Base-by-base conservation (phyloP, 2,888 invertebrate species). In the Drosophila prolongata region DNA sequence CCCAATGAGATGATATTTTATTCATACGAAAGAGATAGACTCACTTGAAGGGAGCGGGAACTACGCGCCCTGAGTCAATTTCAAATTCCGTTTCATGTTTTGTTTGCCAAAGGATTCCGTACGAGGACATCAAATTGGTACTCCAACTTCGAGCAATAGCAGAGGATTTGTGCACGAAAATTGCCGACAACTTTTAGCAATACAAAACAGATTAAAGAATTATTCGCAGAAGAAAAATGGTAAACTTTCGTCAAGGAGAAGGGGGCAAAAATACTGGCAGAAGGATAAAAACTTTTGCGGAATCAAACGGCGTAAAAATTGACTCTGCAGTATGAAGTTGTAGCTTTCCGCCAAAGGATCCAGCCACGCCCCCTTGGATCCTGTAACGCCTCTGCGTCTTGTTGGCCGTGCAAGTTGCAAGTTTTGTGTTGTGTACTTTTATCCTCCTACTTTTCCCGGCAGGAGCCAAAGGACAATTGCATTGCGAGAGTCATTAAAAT, bases 401-500 rank as follows among this genome's bases (percentile, higher is more conserved):
- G 65, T 64, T 43, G 57, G 47, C 38, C 46, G 34, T 59, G 79
- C 59, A 85, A 77, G 76, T 49, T 62, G 6, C 30, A 24, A 24
- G 24, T 24, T 62, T 52, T 44, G 43, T 65, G 43, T 72, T 55
- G 65, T 43, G 70, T 58, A 73, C 62, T 77, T 68, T 77, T 71
- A 30, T 67, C 75, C 1, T 62, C 62, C 80, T 57, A 67, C 59
- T 64, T 80, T 53, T 56, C 53, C 49, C 43, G 43, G 55, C 38
- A 60, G 40, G 42, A 75, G 68, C 53, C 44, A 58, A 57, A 65
- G 58, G 75, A 75, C 86, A 80, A 82, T 83, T 74, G 90, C 76
- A 90, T 78, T 87, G 72, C 77, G 78, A 80, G 85, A 79, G 79
- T 90, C 90, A 90, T 88, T 88, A 88, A 90, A 90, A 88, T 85